Evolutionary conservation across 1,140 invertebrate species (phyloP).

Genomic region (Conus ventricosus): DNA sequence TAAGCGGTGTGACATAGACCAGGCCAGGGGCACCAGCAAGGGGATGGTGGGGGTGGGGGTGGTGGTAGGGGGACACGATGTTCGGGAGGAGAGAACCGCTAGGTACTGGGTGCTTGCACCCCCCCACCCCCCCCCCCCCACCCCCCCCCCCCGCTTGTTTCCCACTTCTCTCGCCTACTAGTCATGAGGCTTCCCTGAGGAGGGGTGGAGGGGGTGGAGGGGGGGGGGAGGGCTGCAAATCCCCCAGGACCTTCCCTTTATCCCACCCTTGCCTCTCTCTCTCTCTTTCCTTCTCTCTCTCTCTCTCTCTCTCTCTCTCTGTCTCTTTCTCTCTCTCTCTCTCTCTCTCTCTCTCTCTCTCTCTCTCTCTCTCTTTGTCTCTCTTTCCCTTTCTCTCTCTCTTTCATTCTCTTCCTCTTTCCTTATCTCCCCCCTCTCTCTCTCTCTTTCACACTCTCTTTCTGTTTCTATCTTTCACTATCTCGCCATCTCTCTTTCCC

Average conservation of each 20-base stretch:
- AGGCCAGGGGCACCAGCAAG: slow-evolving; percentile 13
- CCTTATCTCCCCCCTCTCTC: background rate
- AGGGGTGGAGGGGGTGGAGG: too few relatives aligned
- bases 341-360: too few relatives aligned
- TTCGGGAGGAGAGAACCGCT: background rate
- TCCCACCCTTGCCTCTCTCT: background rate
- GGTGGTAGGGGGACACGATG: background rate
- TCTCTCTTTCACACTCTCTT: background rate
- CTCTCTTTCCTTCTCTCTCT: background rate
- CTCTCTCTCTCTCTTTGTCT: too few relatives aligned
- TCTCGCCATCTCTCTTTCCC: background rate
- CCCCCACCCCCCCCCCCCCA: background rate
- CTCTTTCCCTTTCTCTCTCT: too few relatives aligned
- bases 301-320: background rate
- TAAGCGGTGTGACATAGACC: slow-evolving; percentile 5
- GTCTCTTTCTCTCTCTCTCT: background rate
- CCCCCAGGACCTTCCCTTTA: background rate
- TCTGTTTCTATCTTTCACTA: background rate
- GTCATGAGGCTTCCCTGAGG: background rate
- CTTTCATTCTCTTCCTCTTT: background rate
- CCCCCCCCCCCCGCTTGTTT: background rate
- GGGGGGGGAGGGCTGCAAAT: background rate
- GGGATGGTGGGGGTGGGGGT: background rate
- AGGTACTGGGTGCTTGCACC: background rate
- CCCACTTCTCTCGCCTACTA: background rate